Percentiles rank a stretch among this genome's conserved stretches.
Conservation (phyloP, 2,113 vertebrate genomes). For the Ia io region DNA sequence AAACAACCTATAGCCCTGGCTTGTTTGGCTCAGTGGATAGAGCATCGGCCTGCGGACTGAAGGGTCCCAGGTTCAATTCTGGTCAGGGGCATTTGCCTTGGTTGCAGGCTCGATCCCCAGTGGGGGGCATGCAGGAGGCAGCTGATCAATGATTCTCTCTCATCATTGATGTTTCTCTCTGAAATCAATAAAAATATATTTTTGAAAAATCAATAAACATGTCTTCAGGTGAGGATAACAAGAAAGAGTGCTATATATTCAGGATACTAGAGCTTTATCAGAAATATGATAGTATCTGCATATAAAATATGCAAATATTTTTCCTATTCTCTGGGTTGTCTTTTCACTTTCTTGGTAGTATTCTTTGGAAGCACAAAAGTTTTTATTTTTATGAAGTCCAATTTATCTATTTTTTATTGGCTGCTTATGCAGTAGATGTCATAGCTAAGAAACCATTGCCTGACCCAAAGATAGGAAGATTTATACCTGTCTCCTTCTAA, state of each 20-base stretch:
- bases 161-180: too few relatives aligned
- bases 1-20: too few relatives aligned
- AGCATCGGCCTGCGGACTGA: too few relatives aligned
- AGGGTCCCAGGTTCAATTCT: too few relatives aligned
- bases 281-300: background rate
- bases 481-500: background rate
- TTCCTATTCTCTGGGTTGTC: background rate
- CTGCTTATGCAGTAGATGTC: background rate
- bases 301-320: background rate
- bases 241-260: background rate
- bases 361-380: slow-evolving; percentile 1
- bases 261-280: background rate
- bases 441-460: background rate
- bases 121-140: too few relatives aligned
- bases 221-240: background rate
- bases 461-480: background rate
- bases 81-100: too few relatives aligned
- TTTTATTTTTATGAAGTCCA: slow-evolving; percentile 5
- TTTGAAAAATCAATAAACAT: background rate
- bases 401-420: background rate
- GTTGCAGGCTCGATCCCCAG: too few relatives aligned
- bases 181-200: background rate
- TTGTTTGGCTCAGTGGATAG: too few relatives aligned
- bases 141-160: too few relatives aligned
- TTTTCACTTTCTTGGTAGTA: background rate